A percentile compares a stretch with the other conserved stretches of the same genome.
These are phyloP conservation scores for Zoanthus solanderi DNA, from an alignment of 92 coral and sea anemone species.

Conservation along the genomic window DNA sequence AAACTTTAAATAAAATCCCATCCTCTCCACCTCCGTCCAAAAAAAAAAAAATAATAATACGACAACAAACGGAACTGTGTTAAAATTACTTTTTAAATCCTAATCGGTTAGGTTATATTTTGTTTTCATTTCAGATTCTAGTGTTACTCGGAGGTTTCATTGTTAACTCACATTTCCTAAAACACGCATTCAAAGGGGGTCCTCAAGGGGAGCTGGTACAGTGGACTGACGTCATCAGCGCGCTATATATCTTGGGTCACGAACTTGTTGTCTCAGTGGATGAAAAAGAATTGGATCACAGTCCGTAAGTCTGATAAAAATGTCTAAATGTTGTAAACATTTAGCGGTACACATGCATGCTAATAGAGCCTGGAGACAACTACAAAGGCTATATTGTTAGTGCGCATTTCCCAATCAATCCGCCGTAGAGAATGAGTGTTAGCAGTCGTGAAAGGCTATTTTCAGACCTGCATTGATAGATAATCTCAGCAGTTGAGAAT, in stretches of 20 bases:
- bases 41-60: no score
- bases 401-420: no score
- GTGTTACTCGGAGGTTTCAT: slow-evolving; percentile 31
- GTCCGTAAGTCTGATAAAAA: background rate
- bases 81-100: no score
- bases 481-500: no score
- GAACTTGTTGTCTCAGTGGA: background rate
- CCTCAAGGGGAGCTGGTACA: slow-evolving; percentile 42
- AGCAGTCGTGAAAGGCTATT: no score
- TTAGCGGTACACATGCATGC: no score
- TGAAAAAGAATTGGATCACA: background rate
- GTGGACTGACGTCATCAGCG: slow-evolving; percentile 48
- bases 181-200: slow-evolving; percentile 33
- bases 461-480: no score
- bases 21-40: background rate
- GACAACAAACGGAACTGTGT: no score
- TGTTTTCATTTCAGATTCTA: background rate
- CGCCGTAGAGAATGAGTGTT: no score
- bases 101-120: no score
- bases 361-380: no score
- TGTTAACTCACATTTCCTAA: background rate
- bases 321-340: background rate
- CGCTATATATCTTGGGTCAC: slow-evolving; percentile 35
- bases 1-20: background rate
- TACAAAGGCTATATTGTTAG: no score